Conservation (phyloP, 2,797 vertebrate species). For the Catharus ustulatus region DNA sequence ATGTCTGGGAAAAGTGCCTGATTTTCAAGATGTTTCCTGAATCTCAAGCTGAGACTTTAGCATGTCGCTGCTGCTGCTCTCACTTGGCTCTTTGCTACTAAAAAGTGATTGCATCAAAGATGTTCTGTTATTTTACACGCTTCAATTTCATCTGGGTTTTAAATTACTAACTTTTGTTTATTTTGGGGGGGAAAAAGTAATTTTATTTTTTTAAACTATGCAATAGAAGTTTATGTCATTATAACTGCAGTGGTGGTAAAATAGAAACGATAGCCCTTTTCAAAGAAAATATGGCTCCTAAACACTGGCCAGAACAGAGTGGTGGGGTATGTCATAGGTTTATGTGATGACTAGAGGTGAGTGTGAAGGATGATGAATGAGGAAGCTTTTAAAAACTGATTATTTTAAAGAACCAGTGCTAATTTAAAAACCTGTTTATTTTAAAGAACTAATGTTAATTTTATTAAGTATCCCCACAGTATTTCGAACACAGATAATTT, state of each 20-base stretch:
- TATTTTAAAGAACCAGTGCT: not conserved
- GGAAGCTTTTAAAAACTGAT: not conserved
- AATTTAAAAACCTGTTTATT: not conserved
- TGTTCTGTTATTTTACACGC: not conserved
- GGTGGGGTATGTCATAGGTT: not conserved
- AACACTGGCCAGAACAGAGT: not conserved
- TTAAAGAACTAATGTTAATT: not conserved
- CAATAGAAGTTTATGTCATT: not conserved
- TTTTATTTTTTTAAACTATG: not conserved
- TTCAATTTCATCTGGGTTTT: not conserved
- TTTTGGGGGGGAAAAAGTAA: not conserved
- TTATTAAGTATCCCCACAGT: not conserved
- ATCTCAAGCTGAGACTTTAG: not conserved
- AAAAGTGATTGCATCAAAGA: not conserved
- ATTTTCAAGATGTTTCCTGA: conserved; percentile 11
- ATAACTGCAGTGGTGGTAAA: not conserved
- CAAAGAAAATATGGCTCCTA: not conserved
- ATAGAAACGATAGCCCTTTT: not conserved
- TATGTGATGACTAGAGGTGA: not conserved
- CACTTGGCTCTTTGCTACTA: not conserved
- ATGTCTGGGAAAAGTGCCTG: not conserved
- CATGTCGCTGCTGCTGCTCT: not conserved
- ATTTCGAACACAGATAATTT: not conserved
- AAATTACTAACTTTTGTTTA: not conserved
- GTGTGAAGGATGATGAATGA: not conserved